phyloP scores from a whole-genome alignment of 2,113 vertebrate species.

The Malaclemys terrapin region DNA sequence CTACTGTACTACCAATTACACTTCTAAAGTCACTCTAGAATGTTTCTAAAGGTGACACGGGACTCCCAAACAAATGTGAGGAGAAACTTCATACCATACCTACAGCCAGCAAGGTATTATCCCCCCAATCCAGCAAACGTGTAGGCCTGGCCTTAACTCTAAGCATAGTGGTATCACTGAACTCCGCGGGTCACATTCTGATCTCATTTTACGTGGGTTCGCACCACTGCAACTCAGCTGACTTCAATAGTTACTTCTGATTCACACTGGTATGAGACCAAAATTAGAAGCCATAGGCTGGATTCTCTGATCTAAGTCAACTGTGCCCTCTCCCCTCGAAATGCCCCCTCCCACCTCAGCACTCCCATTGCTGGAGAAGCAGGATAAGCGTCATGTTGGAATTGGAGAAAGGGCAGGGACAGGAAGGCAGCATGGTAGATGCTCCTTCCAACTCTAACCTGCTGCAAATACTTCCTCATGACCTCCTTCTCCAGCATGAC shows the following conservation, averaged over 20 bases:
- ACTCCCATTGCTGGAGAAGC: not conserved
- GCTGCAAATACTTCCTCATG: not conserved
- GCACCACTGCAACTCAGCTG: not conserved
- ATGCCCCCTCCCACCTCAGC: not conserved
- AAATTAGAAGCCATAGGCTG: not conserved
- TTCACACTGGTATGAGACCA: not conserved
- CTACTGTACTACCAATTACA: not conserved
- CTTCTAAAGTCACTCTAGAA: not conserved
- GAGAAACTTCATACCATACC: not conserved
- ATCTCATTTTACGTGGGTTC: not conserved
- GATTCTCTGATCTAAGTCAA: not conserved
- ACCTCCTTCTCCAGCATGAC: rapidly evolving
- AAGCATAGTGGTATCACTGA: not conserved
- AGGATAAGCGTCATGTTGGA: not conserved
- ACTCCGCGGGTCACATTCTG: not conserved
- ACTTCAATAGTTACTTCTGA: not conserved
- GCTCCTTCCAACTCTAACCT: not conserved
- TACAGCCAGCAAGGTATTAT: not conserved
- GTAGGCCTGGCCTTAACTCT: no score
- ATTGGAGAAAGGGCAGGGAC: not conserved
- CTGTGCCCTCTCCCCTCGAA: not conserved
- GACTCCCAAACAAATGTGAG: not conserved
- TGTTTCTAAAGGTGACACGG: not conserved
- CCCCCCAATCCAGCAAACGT: not conserved
- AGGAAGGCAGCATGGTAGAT: not conserved